These are phyloP conservation scores for Drosophila littoralis DNA, from an alignment of 1,140 invertebrate genomes.

Conservation along the genomic window DNA sequence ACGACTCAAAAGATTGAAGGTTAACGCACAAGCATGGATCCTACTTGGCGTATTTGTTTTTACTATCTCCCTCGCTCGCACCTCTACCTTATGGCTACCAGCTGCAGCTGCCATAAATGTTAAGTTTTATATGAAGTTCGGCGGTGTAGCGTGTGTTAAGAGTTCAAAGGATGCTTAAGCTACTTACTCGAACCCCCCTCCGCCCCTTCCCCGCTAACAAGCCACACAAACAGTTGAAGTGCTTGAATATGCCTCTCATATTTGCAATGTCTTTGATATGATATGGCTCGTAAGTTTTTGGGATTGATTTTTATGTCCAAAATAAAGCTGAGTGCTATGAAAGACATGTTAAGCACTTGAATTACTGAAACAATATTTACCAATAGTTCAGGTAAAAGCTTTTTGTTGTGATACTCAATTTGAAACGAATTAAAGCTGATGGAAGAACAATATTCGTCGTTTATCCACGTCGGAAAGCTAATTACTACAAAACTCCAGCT, in stretches of 20 bases:
- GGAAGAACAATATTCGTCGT: too few species aligned
- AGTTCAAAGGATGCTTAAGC: constrained; percentile 51
- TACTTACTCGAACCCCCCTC: constrained; percentile 18
- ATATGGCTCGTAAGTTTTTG: not conserved
- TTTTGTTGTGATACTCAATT: too few species aligned
- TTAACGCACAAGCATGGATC: constrained; percentile 48
- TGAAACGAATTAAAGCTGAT: too few species aligned
- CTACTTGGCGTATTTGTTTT: constrained; percentile 30
- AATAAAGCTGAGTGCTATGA: not conserved
- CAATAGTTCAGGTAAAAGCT: too few species aligned
- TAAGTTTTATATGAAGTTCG: constrained; percentile 47
- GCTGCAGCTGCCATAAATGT: constrained; percentile 79
- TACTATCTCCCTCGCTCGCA: not conserved
- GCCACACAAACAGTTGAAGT: not conserved
- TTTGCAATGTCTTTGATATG: constrained; percentile 10
- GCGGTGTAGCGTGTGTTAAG: constrained; percentile 22
- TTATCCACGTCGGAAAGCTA: too few species aligned
- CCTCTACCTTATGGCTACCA: constrained; percentile 17
- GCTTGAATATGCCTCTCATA: constrained; percentile 14
- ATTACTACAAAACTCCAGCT: too few species aligned
- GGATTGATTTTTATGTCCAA: not conserved
- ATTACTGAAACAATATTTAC: too few species aligned
- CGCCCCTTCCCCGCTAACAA: not conserved
- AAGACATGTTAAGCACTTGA: not conserved
- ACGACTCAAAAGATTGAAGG: constrained; percentile 73